Base-by-base conservation (phyloP, 2,888 invertebrate genomes). In the Pollenia amentaria region DNA sequence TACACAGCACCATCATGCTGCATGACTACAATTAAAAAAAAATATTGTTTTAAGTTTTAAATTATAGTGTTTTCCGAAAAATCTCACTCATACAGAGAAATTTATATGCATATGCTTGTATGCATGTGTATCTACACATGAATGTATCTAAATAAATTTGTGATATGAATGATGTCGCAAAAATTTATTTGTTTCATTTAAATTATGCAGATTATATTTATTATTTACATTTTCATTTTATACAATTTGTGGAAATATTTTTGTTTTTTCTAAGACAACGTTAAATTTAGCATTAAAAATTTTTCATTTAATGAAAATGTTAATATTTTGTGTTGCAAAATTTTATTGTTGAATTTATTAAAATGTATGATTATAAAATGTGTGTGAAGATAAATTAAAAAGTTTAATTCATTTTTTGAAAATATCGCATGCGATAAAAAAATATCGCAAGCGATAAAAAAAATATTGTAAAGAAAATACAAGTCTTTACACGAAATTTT, bases 161-260 rank as follows among this genome's bases (percentile, higher is more conserved):
- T 65, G 46, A 46, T 65, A 67, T 67, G 53, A 44, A 67, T 67
- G 53, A 44, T 55, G 57, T 69, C 16, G 57, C 57, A 48, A 18
- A 57, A 78, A 67, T 57, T 38, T 78, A 69, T 78, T 77, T 69
- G 46, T 69, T 78, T 78, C 40, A 69, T 78, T 69, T 46, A 69
- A 78, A 78, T 78, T 57, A 69, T 78, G 46, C 29, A 69, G 67
- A 78, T 78, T 57, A n/a, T 67, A 57, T 67, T 57, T 78, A 78
- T 53, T 64, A 51, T 75, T 62, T 62, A 75, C 40, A 38, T 44
- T 40, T 40, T 48, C 16, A 42, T 40, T 44, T 14, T 18, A 51
- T 14, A 64, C 16, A 75, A 51, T 75, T 75, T 46, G 1, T 8
- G 8, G 12, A 12, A 46, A 29, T 44, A 29, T 60, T 46, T 11